Base-by-base conservation (phyloP, 2,888 invertebrate genomes). In the Atethmia centrago region DNA sequence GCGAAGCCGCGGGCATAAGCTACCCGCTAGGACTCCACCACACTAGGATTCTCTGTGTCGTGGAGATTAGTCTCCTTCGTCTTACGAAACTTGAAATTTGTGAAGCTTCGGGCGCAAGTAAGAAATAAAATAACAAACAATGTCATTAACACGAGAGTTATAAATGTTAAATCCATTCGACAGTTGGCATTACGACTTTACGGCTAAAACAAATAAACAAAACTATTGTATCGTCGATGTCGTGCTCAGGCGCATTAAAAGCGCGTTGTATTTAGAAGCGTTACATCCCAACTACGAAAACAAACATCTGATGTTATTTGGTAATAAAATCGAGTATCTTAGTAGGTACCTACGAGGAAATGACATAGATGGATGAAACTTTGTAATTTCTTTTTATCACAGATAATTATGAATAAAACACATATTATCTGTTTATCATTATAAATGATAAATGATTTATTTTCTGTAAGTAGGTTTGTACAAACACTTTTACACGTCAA, bases 251-350 rank as follows among this genome's bases (percentile, higher is more conserved):
- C 28, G 40, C 74, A 80, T 71, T 66, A 45, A 63, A 68, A n/a
- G 28, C 61, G 40, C 47, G 25, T 42, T 45, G 31, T 71, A 71
- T 85, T 80, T 84, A 82, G 73, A 79, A 40, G 36, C 70, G 31
- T 47, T 40, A 45, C 55, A 31, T 31, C 40, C 64, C 31, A 55
- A 59, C 62, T 61, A 31, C 45, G 36, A 80, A 73, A 79, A 79
- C 42, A 79, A 76, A 67, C 66, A 59, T 12, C 31, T 28, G 45
- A 36, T 42, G 21, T 62, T 55, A 58, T 47, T 78, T 69, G 61
- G 63, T 58, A 56, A 70, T 76, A 65, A 55, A 59, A 53, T 47
- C 49, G 36, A 36, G 36, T 28, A 28, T 8, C 1, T 19, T 16
- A 1, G n/a, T 36, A 61, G 45, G 45, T 49, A 31, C 66, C 8